Evolutionary conservation across 2,797 vertebrate genomes (phyloP).

Genomic region (Rousettus madagascariensis): DNA sequence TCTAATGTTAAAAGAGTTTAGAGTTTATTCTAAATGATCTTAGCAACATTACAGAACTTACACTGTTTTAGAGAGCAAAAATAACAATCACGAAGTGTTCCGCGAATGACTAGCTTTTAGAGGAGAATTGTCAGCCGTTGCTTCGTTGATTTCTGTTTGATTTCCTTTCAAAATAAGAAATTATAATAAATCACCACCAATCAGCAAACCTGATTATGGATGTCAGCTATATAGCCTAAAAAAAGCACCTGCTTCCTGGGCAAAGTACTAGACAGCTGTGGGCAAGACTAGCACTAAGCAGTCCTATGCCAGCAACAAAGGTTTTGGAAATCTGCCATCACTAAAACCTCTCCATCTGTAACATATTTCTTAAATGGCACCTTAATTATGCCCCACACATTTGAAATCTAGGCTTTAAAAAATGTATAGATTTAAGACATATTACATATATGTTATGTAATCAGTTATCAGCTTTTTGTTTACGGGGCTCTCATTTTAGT

Average conservation of each 20-base stretch:
- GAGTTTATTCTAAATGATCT: neutral
- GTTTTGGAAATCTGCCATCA: neutral
- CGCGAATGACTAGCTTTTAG: neutral
- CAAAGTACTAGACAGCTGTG: neutral
- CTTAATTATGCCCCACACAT: neutral
- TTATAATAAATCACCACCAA: constrained; percentile 49
- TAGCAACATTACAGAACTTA: neutral
- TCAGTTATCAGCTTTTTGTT: neutral
- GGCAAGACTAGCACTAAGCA: neutral
- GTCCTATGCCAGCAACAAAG: neutral
- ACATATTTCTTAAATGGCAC: neutral
- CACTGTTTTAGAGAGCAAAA: neutral
- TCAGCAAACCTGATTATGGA: neutral
- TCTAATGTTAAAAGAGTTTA: neutral
- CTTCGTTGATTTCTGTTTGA: constrained; percentile 42
- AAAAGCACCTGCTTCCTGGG: neutral
- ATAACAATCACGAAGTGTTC: neutral
- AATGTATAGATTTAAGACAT: neutral
- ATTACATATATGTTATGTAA: neutral
- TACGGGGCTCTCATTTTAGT: neutral
- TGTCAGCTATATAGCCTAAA: neutral
- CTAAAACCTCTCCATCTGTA: neutral
- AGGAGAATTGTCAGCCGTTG: neutral
- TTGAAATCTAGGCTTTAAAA: neutral
- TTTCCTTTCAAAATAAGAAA: constrained; percentile 45